Conservation (phyloP, 2,797 vertebrate genomes). For the Sebastes melanostomus region DNA sequence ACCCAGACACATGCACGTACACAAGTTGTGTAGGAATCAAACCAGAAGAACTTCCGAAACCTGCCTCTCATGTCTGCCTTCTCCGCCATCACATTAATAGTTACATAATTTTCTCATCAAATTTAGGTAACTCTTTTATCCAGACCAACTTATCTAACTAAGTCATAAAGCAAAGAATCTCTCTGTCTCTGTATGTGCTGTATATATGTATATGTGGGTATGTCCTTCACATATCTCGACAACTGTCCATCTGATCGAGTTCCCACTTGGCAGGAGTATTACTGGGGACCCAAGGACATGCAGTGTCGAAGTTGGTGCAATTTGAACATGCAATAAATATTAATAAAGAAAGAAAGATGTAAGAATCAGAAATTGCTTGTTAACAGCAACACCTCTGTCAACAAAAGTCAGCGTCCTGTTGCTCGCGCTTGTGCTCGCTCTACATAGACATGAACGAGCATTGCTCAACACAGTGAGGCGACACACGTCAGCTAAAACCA, state of each 20-base stretch:
- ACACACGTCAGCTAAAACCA: no score
- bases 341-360: not conserved
- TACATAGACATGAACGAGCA: no score
- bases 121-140: not conserved
- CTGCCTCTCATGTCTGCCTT: not conserved
- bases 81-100: not conserved
- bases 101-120: not conserved
- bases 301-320: not conserved
- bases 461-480: no score
- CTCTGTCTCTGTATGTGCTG: not conserved
- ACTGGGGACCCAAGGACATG: not conserved
- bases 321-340: not conserved
- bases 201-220: not conserved
- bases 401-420: no score
- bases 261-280: not conserved
- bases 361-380: no score
- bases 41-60: not conserved
- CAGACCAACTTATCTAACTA: not conserved
- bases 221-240: not conserved
- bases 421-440: no score
- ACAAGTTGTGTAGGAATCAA: not conserved
- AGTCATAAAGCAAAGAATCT: not conserved
- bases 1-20: not conserved
- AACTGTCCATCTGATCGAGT: not conserved
- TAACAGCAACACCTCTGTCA: no score